Evolutionary conservation across 2,113 vertebrate genomes (phyloP), one percentile per base, ranked within the genome.

Genomic region (crab-eating macaque (Macaca fascicularis)): DNA sequence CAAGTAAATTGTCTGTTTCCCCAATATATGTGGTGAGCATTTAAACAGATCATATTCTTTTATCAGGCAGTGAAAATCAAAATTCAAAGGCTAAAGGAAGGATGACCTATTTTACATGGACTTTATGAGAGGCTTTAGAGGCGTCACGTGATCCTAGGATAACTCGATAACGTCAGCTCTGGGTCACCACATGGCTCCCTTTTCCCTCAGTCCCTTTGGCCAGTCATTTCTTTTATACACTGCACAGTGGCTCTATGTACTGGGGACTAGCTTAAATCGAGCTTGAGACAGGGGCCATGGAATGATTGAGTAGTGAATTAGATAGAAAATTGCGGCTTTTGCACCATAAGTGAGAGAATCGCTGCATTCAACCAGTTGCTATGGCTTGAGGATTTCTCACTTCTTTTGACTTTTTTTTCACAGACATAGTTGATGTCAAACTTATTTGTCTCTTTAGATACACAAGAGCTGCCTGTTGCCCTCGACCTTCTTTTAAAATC

Each of bases 251-350:
- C 95, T 97, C 94, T 97, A 97, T 80, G 97, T 88, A 97, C 87
- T 97, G 98, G 98, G 97, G 97, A 98, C 97, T 97, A 98, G 96
- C 95, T 98, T 98, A 97, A 98, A 98, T 97, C 74, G 98, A 98
- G 97, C 95, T 97, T 97, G 94, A 98, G 97, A 98, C 97, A 97
- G 95, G 96, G 98, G 96, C 97, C 70, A 55, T 78, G 90, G 93
- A 98, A 96, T 96, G 98, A 98, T 96, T 98, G 98, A 99, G 97
- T 89, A 97, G 98, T 97, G 98, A 98, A 98, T 98, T 98, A 98
- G 96, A 98, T 96, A 98, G 96, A 98, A 98, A 99, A 98, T 95
- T 95, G 95, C 90, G 35, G 98, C 95, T 98, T 98, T 98, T 98
- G 96, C 64, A 90, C 97, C 96, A 92, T 98, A 95, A 95, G 90